Evolutionary conservation across 2,113 vertebrate genomes (phyloP).

Genomic region (Cynoglossus semilaevis): DNA sequence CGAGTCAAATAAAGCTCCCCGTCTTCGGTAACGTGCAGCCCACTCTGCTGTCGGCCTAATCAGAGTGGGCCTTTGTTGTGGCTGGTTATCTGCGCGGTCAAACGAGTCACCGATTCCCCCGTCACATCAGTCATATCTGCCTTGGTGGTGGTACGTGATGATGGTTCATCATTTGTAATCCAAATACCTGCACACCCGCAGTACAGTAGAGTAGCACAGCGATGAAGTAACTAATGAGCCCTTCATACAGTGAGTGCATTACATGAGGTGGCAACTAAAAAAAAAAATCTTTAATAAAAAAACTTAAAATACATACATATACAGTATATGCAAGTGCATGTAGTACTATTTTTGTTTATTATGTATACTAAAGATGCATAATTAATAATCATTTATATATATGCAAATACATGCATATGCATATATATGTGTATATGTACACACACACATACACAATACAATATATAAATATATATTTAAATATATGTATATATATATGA

Average conservation of each 20-base stretch:
- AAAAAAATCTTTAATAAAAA: no score
- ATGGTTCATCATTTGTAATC: slow-evolving; percentile 36
- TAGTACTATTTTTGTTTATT: no score
- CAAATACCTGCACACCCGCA: slow-evolving; percentile 59
- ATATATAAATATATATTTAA: no score
- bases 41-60: slow-evolving; percentile 32
- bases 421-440: no score
- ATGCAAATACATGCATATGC: no score
- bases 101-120: slow-evolving; percentile 39
- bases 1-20: slow-evolving; percentile 28
- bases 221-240: slow-evolving; percentile 23
- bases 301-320: no score
- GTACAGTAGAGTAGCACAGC: slow-evolving; percentile 25
- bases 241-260: not conserved
- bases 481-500: no score
- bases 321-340: no score
- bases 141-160: slow-evolving; percentile 45
- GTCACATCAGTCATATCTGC: slow-evolving; percentile 45
- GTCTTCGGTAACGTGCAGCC: not conserved
- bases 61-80: slow-evolving; percentile 23
- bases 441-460: no score
- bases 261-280: no score
- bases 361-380: no score
- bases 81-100: slow-evolving; percentile 31
- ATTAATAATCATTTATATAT: no score